These are phyloP conservation scores for Drosophila mulleri DNA, from an alignment of 2,888 invertebrate genomes.

Conservation along the genomic window DNA sequence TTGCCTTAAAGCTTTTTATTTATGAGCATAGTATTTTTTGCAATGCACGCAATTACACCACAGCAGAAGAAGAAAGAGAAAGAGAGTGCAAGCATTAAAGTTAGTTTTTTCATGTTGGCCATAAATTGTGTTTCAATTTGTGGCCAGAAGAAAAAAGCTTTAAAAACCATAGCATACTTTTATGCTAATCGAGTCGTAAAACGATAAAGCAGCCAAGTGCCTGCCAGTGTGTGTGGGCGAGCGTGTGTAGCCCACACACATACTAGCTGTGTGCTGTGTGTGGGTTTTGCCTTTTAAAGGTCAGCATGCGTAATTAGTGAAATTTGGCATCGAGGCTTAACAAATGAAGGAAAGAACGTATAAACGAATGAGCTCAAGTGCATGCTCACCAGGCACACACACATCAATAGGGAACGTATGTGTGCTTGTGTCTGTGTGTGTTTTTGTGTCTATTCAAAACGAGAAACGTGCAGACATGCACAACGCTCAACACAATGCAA, in stretches of 20 bases:
- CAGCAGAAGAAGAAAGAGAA: background rate
- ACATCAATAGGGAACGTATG: constrained; percentile 11
- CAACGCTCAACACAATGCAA: constrained; percentile 44
- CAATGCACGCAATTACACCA: constrained; percentile 28
- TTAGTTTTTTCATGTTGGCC: constrained; percentile 11
- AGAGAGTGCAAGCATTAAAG: background rate
- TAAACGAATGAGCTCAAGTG: constrained; percentile 59
- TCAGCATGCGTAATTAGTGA: constrained; percentile 75
- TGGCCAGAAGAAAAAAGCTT: constrained; percentile 7
- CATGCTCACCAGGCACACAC: constrained; percentile 40
- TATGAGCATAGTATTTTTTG: constrained; percentile 21
- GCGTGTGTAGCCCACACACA: no score
- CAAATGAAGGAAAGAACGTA: constrained; percentile 42
- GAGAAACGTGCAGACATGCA: constrained; percentile 63
- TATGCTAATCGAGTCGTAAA: constrained; percentile 53
- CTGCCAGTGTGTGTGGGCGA: background rate
- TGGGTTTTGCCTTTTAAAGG: constrained; percentile 42
- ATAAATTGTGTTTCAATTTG: constrained; percentile 35
- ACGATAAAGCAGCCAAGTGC: constrained; percentile 8
- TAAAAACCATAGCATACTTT: constrained; percentile 47
- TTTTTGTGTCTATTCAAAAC: constrained; percentile 47
- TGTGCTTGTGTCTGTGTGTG: background rate
- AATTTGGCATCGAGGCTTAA: constrained; percentile 70
- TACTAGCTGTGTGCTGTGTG: constrained; percentile 1
- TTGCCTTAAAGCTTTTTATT: constrained; percentile 21